phyloP scores from a whole-genome alignment of 1,140 invertebrate genomes.

The Popillia japonica region DNA sequence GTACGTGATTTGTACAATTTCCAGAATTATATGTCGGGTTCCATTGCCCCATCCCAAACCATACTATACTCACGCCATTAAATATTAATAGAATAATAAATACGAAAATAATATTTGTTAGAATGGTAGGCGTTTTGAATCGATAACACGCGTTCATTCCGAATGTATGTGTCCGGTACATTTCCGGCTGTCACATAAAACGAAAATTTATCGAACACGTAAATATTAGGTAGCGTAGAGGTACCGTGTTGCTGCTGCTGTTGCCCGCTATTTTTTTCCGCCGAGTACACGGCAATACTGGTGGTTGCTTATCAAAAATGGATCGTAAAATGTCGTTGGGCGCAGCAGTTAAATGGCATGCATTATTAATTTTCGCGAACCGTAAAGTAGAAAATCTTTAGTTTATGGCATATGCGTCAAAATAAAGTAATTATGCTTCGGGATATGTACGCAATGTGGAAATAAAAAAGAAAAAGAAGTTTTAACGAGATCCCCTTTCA shows the following conservation, averaged over 20 bases:
- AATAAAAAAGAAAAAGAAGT: too few relatives aligned
- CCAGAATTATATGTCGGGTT: neutral
- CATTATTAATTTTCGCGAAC: neutral
- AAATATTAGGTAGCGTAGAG: neutral
- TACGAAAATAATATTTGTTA: neutral
- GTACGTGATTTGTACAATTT: neutral
- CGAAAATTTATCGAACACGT: conserved; percentile 6
- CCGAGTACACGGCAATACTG: neutral
- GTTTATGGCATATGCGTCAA: too few relatives aligned
- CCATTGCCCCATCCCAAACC: neutral
- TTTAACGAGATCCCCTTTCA: too few relatives aligned
- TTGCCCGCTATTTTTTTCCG: neutral
- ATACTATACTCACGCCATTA: neutral
- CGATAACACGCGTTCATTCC: neutral
- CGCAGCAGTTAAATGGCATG: neutral
- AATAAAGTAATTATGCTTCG: too few relatives aligned
- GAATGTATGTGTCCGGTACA: conserved; percentile 4
- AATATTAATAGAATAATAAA: conserved; percentile 8
- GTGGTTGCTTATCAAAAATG: conserved; percentile 1
- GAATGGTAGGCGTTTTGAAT: neutral
- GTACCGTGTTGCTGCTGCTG: neutral
- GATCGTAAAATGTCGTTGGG: neutral
- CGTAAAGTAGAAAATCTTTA: neutral
- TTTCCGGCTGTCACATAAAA: conserved; percentile 4
- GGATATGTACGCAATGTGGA: too few relatives aligned